Evolutionary conservation across 2,888 invertebrate species (phyloP).

Genomic region (Cheilosia grossa): DNA sequence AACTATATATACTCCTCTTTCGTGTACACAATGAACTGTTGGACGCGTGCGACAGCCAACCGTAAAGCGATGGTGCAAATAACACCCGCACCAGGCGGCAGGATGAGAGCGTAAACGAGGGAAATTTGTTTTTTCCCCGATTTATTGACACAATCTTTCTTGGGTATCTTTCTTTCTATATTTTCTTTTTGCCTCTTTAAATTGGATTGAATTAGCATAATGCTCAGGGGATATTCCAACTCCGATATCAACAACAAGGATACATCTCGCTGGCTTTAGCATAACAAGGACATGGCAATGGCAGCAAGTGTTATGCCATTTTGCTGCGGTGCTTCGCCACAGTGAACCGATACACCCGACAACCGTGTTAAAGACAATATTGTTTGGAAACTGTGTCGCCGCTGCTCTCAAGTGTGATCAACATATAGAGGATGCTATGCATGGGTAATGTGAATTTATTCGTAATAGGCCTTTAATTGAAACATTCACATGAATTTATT

Average conservation of each 20-base stretch:
- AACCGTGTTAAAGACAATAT: conserved; percentile 42
- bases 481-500: conserved; percentile 68
- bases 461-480: conserved; percentile 69
- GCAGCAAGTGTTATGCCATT: conserved; percentile 15
- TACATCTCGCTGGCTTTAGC: conserved; percentile 46
- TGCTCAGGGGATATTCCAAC: conserved; percentile 70
- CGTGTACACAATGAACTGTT: conserved; percentile 52
- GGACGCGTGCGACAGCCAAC: conserved; percentile 64
- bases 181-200: conserved; percentile 50
- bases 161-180: conserved; percentile 18
- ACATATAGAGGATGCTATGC: conserved; percentile 56
- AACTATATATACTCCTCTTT: conserved; percentile 14
- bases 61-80: conserved; percentile 60
- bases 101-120: conserved; percentile 49
- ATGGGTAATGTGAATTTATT: conserved; percentile 65
- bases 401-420: conserved; percentile 59
- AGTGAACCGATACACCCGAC: conserved; percentile 4
- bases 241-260: conserved; percentile 66
- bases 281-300: conserved; percentile 63
- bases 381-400: conserved; percentile 36
- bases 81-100: conserved; percentile 43
- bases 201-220: conserved; percentile 75
- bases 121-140: conserved; percentile 73
- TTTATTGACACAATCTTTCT: conserved; percentile 74
- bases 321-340: conserved; percentile 13